Base-by-base conservation (phyloP, 2,888 invertebrate species). In the Trisateles emortualis region DNA sequence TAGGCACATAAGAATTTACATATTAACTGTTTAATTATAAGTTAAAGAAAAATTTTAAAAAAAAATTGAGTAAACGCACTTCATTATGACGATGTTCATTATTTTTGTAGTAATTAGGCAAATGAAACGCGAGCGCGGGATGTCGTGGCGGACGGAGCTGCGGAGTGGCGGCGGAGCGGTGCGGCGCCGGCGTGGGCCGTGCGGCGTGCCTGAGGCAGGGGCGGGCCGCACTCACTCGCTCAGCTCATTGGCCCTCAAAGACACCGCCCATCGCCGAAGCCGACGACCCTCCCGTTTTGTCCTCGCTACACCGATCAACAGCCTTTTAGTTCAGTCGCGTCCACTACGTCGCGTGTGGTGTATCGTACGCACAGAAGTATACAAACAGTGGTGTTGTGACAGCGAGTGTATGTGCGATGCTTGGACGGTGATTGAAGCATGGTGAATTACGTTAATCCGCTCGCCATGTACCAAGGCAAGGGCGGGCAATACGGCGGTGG, bases 381-480 rank as follows among this genome's bases (percentile, higher is more conserved):
- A 58, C 66, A 70, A 14, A 71, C 71, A 77, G 78, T 76, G 76
- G 89, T 88, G 88, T 85, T 83, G 90, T 90, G 90, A 79, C 85
- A 68, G 82, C 87, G 85, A 86, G 88, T 90, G 90, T 84, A 74
- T 86, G 89, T 90, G 91, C 84, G 79, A 90, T 91, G 92, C 87
- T 80, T 79, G 88, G 90, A 87, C 90, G 81, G 88, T 90, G 90
- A 88, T 82, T 82, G 76, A 86, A 90, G 86, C 83, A 96, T 96
- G 96, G 96, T 96, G 90, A 95, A 95, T 69, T 96, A 96, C 86
- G 96, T 95, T 77, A 94, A 95, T 87, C 93, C 95, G 84, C 88
- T 95, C 78, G 93, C 95, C 85, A 94, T 95, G 90, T 95, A 95
- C 87, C 93, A 95, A 81, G 95, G 95, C 84, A 95, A 95, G 82